A percentile compares a stretch with the other conserved stretches of the same genome.
Conservation (phyloP, 2,888 invertebrate species). For the Agrotis exclamationis region DNA sequence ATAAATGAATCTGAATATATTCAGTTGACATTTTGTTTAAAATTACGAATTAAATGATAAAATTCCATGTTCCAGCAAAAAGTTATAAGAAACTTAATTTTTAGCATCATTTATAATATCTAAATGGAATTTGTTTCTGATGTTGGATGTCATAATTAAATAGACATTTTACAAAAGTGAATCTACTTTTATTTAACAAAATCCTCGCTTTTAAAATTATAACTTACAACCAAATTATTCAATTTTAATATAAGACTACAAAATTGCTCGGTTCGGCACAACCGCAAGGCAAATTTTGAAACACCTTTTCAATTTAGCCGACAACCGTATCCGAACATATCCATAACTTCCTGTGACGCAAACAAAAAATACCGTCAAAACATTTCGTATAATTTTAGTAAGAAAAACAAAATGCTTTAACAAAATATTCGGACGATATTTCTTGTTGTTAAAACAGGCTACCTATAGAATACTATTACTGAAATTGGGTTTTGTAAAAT, state of each 20-base stretch:
- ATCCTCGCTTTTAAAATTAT: neutral
- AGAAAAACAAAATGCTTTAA: constrained; percentile 28
- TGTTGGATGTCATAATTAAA: neutral
- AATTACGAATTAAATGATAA: neutral
- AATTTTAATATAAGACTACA: no score
- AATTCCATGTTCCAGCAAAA: constrained; percentile 40
- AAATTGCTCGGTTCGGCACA: neutral
- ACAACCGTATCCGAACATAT: neutral
- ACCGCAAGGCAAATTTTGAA: no score
- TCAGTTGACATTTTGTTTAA: neutral
- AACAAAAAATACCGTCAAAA: constrained; percentile 30
- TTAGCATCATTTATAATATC: constrained; percentile 4
- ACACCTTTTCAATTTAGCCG: neutral
- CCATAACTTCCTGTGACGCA: neutral
- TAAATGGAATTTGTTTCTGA: constrained; percentile 1
- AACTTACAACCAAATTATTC: neutral
- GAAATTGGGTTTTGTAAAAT: constrained; percentile 56
- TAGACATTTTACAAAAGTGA: neutral
- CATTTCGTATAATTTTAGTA: constrained; percentile 10
- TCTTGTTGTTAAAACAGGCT: constrained; percentile 24
- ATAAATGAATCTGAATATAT: constrained; percentile 3
- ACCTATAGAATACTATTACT: neutral
- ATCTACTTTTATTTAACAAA: neutral
- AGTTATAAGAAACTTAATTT: constrained; percentile 42
- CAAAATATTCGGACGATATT: constrained; percentile 42